phyloP scores from a whole-genome alignment of 2,113 vertebrate species.

The Cercopithecus mona region DNA sequence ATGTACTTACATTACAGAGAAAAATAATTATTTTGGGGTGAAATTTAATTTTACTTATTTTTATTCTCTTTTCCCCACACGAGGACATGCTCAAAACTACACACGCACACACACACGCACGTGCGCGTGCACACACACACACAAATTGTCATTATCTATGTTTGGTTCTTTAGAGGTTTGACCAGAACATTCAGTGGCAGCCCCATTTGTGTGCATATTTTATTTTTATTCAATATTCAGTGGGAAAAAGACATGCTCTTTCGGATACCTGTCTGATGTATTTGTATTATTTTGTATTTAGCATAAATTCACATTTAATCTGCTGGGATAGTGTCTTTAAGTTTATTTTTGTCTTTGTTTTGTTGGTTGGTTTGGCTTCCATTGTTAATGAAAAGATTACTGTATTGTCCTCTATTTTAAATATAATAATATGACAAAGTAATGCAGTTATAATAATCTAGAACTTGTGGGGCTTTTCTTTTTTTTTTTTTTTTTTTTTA shows the following conservation, averaged over 20 bases:
- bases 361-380: background rate
- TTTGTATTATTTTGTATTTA: background rate
- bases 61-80: background rate
- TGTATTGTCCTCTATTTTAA: background rate
- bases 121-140: accelerated
- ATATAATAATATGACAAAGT: background rate
- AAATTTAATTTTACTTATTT: background rate
- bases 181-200: background rate
- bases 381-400: background rate
- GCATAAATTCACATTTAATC: background rate
- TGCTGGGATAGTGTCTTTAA: background rate
- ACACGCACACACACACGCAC: background rate
- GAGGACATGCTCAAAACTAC: background rate
- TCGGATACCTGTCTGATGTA: background rate
- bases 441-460: background rate
- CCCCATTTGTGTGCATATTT: background rate
- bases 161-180: background rate
- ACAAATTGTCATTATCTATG: background rate
- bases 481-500: too few relatives aligned
- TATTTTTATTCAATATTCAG: background rate
- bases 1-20: background rate
- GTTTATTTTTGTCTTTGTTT: background rate
- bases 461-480: background rate
- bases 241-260: background rate
- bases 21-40: background rate